Base-by-base conservation (phyloP, 2,797 vertebrate species). In the Limnodromus scolopaceus region DNA sequence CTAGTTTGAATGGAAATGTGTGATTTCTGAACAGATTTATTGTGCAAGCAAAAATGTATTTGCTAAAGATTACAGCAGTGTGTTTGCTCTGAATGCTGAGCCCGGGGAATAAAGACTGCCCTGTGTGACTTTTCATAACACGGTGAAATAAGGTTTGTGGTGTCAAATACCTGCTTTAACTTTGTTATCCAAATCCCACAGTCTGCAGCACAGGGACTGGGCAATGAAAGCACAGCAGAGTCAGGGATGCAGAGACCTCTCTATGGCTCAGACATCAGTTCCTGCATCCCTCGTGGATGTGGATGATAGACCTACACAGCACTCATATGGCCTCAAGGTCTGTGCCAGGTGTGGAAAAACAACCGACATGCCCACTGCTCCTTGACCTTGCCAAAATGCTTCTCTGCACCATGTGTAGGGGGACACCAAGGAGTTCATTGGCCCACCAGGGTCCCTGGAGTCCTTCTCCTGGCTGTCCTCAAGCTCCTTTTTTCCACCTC, bases 11-110 rank as follows among this genome's bases (percentile, higher is more conserved):
- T 89, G 88, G 93, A 96, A 85, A 91, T 78, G 36, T 81, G 92
- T 88, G 83, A 92, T 87, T 95, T 96, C 93, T 92, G 87, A 96
- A 92, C 82, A 94, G 91, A 93, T 88, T 96, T 96, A 92, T 92
- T 88, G 80, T 91, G 93, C 91, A 96, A 91, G 87, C 74, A 94
- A 84, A 96, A 96, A 84, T 76, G 70, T 92, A 88, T 96, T 96
- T 97, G 93, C 92, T 94, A 48, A 96, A 92, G 96, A 93, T 88
- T 91, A 86, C 16, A 65, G 82, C 86, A 54, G 16, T 0, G 8
- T 94, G 92, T 93, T 93, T 93, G 74, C 60, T 82, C 48, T 82
- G 85, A 76, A 93, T 87, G 63, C 82, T 91, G 80, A 85, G 85
- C 76, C 76, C 79, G 41, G 64, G 55, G 60, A 93, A 92, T 93